Conservation (phyloP, 2,888 invertebrate species). For the Amblyjoppa proteus region DNA sequence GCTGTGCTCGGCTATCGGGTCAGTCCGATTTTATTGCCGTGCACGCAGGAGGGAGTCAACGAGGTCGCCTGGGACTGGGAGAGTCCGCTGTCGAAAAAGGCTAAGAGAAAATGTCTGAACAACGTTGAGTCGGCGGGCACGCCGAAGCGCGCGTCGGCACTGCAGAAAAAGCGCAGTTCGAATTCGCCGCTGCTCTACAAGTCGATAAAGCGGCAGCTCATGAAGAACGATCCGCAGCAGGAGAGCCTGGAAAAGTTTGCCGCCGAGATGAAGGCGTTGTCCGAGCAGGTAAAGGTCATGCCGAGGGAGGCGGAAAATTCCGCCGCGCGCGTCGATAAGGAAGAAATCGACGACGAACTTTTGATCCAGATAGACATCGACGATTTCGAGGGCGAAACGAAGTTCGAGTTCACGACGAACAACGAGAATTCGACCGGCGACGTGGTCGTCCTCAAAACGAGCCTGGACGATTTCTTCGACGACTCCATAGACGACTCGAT, state of each 20-base stretch:
- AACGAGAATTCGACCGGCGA: neutral
- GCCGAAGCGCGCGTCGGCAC: slow-evolving; percentile 73
- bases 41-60: slow-evolving; percentile 83
- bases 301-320: slow-evolving; percentile 38
- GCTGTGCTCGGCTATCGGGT: slow-evolving; percentile 68
- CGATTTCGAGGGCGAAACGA: slow-evolving; percentile 52
- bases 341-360: slow-evolving; percentile 41
- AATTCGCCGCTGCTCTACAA: slow-evolving; percentile 78
- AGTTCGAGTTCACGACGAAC: neutral
- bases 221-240: slow-evolving; percentile 72
- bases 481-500: slow-evolving; percentile 78
- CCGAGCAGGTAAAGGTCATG: slow-evolving; percentile 71
- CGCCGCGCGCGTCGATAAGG: neutral
- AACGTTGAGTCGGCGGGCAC: slow-evolving; percentile 66
- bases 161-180: slow-evolving; percentile 76
- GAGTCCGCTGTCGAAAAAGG: slow-evolving; percentile 77
- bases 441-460: slow-evolving; percentile 48
- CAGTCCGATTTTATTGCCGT: slow-evolving; percentile 80
- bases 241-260: slow-evolving; percentile 75
- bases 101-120: slow-evolving; percentile 10
- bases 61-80: slow-evolving; percentile 86
- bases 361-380: slow-evolving; percentile 51
- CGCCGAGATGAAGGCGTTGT: slow-evolving; percentile 76
- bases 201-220: slow-evolving; percentile 74
- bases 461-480: slow-evolving; percentile 77